phyloP scores from a whole-genome alignment of 2,797 vertebrate genomes.

The Lycodopsis pacificus region DNA sequence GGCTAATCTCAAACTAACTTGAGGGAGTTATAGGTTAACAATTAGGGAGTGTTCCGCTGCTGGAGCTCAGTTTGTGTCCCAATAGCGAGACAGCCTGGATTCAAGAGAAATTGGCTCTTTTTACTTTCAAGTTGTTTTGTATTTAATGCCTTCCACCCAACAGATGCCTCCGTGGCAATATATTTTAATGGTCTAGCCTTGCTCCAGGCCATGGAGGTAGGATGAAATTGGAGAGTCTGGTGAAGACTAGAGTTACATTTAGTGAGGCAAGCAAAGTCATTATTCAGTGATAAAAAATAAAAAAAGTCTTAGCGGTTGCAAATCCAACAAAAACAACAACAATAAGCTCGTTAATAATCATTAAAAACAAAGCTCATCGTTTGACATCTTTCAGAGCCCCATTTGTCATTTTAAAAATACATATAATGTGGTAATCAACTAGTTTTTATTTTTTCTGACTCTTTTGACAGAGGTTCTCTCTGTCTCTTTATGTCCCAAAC shows the following conservation, averaged over 20 bases:
- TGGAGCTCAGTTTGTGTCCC: constrained; percentile 21
- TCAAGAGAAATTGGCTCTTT: constrained; percentile 72
- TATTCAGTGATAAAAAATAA: constrained; percentile 4
- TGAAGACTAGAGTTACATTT: constrained; percentile 42
- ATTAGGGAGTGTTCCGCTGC: constrained; percentile 47
- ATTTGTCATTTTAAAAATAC: not conserved
- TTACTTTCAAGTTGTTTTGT: constrained; percentile 79
- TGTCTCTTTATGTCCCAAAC: constrained; percentile 28
- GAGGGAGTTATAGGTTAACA: constrained; percentile 48
- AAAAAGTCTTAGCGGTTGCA: not conserved
- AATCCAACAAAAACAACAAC: not conserved
- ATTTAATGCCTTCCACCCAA: constrained; percentile 74
- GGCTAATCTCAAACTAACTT: constrained; percentile 63
- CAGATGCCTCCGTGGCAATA: constrained; percentile 70
- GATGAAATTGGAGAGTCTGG: constrained; percentile 56
- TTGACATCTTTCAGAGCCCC: not conserved
- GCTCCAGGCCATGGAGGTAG: constrained; percentile 57
- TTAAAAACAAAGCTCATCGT: not conserved
- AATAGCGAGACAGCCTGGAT: constrained; percentile 43
- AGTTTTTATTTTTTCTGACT: constrained; percentile 6
- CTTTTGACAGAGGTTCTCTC: constrained; percentile 16
- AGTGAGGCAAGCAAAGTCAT: constrained; percentile 19
- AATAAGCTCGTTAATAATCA: not conserved
- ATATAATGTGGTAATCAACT: not conserved
- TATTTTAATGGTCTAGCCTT: constrained; percentile 76